phyloP scores from a whole-genome alignment of 2,797 vertebrate species.

The Gorsachius magnificus region DNA sequence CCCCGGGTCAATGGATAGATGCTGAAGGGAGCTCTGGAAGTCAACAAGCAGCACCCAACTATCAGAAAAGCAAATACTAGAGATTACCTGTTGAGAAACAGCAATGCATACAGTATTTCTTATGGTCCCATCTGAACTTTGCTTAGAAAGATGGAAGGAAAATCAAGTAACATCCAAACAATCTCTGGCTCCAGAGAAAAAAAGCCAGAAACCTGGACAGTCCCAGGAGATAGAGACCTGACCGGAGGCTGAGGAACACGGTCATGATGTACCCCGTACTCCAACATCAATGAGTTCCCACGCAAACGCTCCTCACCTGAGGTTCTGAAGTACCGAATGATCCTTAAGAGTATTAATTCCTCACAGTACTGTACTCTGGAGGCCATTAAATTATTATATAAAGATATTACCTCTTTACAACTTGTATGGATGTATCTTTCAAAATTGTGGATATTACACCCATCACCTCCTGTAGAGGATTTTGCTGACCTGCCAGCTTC shows the following conservation, averaged over 20 bases:
- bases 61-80: neutral
- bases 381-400: neutral
- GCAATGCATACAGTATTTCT: neutral
- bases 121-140: neutral
- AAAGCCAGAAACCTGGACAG: neutral
- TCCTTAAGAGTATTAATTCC: neutral
- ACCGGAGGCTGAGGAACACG: rapidly evolving
- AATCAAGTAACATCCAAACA: neutral
- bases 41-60: neutral
- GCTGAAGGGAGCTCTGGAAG: neutral
- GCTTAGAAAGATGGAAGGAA: neutral
- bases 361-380: neutral
- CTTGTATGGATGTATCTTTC: neutral
- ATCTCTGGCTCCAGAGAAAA: neutral
- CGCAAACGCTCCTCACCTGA: neutral
- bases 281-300: neutral
- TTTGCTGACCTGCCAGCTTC: neutral
- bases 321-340: neutral
- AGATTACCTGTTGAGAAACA: neutral
- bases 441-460: neutral
- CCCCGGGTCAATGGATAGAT: neutral
- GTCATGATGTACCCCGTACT: neutral
- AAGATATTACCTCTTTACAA: neutral
- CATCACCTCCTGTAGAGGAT: neutral
- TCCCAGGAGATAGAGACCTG: neutral